Percentiles rank a stretch among this genome's conserved stretches.
Evolutionary conservation across 2,888 invertebrate genomes (phyloP).

Genomic region (Entomobrya proxima): DNA sequence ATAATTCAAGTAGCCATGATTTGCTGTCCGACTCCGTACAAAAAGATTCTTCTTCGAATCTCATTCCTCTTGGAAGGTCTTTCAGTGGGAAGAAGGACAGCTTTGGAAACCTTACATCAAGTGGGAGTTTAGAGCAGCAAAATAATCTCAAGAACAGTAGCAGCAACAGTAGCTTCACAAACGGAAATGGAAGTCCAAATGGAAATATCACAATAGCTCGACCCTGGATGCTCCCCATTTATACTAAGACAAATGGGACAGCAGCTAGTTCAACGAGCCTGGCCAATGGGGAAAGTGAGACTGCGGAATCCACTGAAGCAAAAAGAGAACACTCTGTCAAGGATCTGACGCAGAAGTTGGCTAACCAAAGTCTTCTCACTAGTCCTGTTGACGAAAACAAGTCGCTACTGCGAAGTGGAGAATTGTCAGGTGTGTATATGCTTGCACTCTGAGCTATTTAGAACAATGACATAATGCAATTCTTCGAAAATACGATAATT

Average conservation of each 20-base stretch:
- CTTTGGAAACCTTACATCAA: slow-evolving; percentile 39
- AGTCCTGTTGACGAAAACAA: slow-evolving; percentile 78
- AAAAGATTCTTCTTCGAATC: slow-evolving; percentile 65
- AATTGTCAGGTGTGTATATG: slow-evolving; percentile 72
- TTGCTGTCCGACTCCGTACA: slow-evolving; percentile 66
- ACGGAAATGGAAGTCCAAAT: slow-evolving; percentile 60
- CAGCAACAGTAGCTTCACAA: slow-evolving; percentile 59
- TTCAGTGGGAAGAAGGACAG: slow-evolving; percentile 69
- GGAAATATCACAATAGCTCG: slow-evolving; percentile 69
- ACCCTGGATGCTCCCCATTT: slow-evolving; percentile 75
- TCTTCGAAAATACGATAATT: background rate
- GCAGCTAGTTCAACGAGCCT: slow-evolving; percentile 65
- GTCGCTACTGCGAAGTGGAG: slow-evolving; percentile 72
- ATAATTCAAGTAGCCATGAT: slow-evolving; percentile 69
- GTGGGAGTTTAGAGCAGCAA: slow-evolving; percentile 62
- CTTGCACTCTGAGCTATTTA: too few relatives aligned
- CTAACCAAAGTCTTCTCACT: slow-evolving; percentile 83
- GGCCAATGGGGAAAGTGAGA: slow-evolving; percentile 74
- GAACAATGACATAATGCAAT: background rate
- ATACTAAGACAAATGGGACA: slow-evolving; percentile 71
- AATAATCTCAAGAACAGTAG: slow-evolving; percentile 70
- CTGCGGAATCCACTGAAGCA: slow-evolving; percentile 82
- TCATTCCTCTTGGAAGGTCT: slow-evolving; percentile 74
- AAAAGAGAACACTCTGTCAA: slow-evolving; percentile 91
- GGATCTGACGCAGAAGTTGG: slow-evolving; percentile 90